Evolutionary conservation across 2,113 vertebrate species (phyloP).

Genomic region (Grus americana): DNA sequence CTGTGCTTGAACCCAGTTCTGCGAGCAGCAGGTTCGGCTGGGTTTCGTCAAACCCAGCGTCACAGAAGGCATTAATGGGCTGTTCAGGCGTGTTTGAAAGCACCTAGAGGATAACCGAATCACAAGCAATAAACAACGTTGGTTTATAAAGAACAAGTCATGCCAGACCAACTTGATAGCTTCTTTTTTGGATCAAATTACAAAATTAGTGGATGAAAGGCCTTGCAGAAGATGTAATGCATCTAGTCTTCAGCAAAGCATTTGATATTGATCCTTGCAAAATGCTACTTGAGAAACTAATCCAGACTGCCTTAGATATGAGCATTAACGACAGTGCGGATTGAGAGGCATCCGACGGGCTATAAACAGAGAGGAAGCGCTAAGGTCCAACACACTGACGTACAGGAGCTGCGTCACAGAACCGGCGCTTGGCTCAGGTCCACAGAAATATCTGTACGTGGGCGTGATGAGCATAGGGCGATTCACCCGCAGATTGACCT

Average conservation of each 20-base stretch:
- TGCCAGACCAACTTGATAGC: neutral
- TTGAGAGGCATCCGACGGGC: neutral
- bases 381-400: neutral
- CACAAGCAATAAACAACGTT: constrained; percentile 3
- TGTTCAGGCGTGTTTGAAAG: constrained; percentile 7
- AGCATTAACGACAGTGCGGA: neutral
- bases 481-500: neutral
- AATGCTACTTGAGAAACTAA: constrained; percentile 45
- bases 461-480: neutral
- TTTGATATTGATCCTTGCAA: constrained; percentile 47
- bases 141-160: constrained; percentile 22
- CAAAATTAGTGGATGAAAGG: constrained; percentile 48
- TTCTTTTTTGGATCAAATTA: neutral
- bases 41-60: constrained; percentile 40
- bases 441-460: neutral
- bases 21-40: constrained; percentile 39
- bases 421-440: neutral
- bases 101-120: neutral
- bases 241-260: neutral
- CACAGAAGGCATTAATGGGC: constrained; percentile 46
- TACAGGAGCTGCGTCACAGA: neutral
- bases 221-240: neutral
- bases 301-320: neutral
- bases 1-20: constrained; percentile 30
- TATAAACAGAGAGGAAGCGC: neutral